Evolutionary conservation across 2,113 vertebrate species (phyloP), one percentile per base, ranked within the genome.

Genomic region (Ondatra zibethicus): DNA sequence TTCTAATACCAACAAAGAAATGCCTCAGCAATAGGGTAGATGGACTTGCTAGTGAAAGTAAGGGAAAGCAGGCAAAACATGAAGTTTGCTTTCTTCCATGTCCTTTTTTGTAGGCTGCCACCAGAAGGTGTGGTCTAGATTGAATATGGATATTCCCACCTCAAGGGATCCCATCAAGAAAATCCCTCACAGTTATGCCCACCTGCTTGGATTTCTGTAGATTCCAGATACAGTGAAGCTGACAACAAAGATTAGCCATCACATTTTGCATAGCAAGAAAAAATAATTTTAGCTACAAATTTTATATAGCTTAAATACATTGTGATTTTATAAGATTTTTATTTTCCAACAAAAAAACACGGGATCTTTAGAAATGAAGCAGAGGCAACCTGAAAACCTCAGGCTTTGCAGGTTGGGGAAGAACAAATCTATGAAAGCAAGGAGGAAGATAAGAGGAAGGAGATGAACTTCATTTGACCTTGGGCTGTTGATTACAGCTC

Each of bases 271-370:
- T 61, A 77, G 42, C n/a, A 81, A 68, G 50, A 39, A 65, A 68
- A n/a, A 27, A 91, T 70, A 39, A 12, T 94, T 42, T 91, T 70
- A 95, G 27, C 11, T 87, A 55, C 31, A 91, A 88, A 39, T 6
- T 88, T 91, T 27, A 29, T 75, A 23, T 84, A n/a, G 25, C 73
- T 12, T 88, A 80, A 81, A 84, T 45, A 52, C n/a, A 80, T 25
- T 27, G 42, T 58, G 13, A 55, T 89, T 93, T 93, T 86, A 73
- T n/a, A 73, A 92, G 70, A 90, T 33, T 78, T 36, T 29, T 63
- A 42, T 87, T 93, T 96, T 14, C 65, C 31, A 33, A 81, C n/a
- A 42, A 17, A 42, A 89, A 92, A 87, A 87, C 47, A 81, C 77
- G 23, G 2, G 12, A 45, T 96, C 78, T 63, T 61, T 95, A 50